Conservation (phyloP, 1,140 invertebrate genomes). For the Brachionus rubens region DNA sequence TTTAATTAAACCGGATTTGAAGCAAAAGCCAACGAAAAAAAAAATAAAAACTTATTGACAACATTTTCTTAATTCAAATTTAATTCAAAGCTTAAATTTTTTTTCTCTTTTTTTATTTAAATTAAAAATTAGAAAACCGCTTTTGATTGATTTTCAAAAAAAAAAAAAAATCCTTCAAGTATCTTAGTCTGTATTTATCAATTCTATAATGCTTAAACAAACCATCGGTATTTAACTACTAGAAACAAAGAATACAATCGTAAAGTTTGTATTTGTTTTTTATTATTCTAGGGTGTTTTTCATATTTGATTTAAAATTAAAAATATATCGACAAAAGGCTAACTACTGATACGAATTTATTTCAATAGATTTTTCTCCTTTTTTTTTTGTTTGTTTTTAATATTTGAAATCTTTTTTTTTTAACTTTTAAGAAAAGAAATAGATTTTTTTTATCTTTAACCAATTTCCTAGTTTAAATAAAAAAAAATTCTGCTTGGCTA, state of each 20-base stretch:
- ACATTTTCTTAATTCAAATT: neutral
- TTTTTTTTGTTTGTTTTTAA: conserved; percentile 21
- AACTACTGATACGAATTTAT: conserved; percentile 27
- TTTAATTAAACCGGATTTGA: conserved; percentile 27
- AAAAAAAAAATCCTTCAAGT: conserved; percentile 22
- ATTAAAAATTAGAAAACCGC: conserved; percentile 5
- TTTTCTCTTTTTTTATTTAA: neutral
- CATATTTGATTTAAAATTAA: too few species aligned
- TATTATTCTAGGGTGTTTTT: conserved; percentile 32
- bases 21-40: neutral
- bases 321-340: conserved; percentile 2
- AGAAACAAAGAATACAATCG: too few species aligned
- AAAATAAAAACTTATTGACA: too few species aligned
- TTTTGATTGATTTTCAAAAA: conserved; percentile 20
- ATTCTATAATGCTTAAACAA: conserved; percentile 16
- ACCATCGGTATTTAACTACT: conserved; percentile 21
- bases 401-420: conserved; percentile 10
- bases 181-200: too few species aligned
- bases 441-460: neutral
- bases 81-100: conserved; percentile 23
- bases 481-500: neutral
- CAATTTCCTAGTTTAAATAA: conserved; percentile 26
- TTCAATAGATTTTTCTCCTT: too few species aligned
- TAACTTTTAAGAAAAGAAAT: conserved; percentile 8
- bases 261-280: conserved; percentile 16